Conservation (phyloP, 2,888 invertebrate genomes). For the Leptinotarsa haldemani region DNA sequence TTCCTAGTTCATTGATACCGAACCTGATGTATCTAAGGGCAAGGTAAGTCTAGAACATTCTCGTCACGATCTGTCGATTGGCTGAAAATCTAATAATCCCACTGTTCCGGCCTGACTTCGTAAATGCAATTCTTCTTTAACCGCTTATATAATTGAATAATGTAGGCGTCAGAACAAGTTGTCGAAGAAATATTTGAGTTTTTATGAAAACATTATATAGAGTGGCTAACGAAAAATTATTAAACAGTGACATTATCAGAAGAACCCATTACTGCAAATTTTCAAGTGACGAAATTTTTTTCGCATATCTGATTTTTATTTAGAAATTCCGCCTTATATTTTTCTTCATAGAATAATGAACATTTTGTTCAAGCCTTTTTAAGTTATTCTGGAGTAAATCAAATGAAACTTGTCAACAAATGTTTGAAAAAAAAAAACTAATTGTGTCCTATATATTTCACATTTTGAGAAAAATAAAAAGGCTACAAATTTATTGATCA, state of each 20-base stretch:
- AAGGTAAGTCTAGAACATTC: constrained; percentile 61
- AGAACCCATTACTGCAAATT: neutral
- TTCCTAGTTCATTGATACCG: constrained; percentile 30
- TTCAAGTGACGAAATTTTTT: neutral
- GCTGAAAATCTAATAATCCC: constrained; percentile 67
- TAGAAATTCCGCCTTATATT: no score
- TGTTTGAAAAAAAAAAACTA: no score
- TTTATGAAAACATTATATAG: neutral
- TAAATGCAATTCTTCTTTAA: constrained; percentile 61
- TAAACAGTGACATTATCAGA: no score
- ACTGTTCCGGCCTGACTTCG: constrained; percentile 64
- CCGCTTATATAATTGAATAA: constrained; percentile 59
- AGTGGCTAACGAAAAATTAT: no score
- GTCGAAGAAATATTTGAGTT: neutral
- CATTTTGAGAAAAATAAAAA: no score
- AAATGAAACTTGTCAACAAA: no score
- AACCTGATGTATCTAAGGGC: constrained; percentile 55
- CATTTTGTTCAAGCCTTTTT: no score
- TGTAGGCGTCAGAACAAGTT: constrained; percentile 2
- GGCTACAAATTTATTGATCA: no score
- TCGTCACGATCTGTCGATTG: constrained; percentile 61
- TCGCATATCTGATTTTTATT: neutral
- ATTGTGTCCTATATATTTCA: no score
- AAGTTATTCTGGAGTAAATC: no score
- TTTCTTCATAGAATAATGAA: no score